Conservation (phyloP, 2,888 invertebrate genomes). For the Nemapogon koenigi region DNA sequence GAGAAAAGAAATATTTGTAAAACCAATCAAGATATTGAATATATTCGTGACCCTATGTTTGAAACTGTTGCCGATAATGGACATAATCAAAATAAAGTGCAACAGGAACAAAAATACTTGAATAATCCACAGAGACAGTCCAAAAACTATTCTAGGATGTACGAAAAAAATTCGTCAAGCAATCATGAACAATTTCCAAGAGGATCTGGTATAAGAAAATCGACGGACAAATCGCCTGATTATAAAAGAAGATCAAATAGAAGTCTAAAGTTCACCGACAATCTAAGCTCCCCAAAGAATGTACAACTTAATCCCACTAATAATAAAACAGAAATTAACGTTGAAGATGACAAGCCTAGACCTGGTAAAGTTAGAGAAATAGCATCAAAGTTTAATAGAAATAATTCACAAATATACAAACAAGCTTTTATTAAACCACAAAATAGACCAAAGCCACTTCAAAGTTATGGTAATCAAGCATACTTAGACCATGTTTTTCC, state of each 20-base stretch:
- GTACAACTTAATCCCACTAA: neutral
- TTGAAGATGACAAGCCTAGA: constrained; percentile 36
- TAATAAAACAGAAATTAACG: too few relatives aligned
- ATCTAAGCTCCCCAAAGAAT: neutral
- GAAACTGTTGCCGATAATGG: too few relatives aligned
- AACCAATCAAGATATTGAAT: constrained; percentile 49
- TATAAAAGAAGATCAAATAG: constrained; percentile 12
- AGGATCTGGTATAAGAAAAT: neutral
- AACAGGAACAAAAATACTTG: constrained; percentile 15
- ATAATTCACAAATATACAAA: constrained; percentile 28
- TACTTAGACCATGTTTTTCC: constrained; percentile 70
- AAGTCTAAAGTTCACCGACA: constrained; percentile 17
- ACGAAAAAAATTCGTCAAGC: constrained; percentile 38
- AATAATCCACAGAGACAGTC: constrained; percentile 31
- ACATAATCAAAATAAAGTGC: constrained; percentile 23
- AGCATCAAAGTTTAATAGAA: constrained; percentile 47
- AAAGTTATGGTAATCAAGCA: constrained; percentile 63
- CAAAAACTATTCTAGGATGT: constrained; percentile 32
- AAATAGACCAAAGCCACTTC: constrained; percentile 64
- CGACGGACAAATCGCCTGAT: constrained; percentile 7
- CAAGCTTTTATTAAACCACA: constrained; percentile 27
- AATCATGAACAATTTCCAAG: constrained; percentile 16
- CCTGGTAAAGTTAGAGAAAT: constrained; percentile 54
- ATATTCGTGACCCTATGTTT: constrained; percentile 45
- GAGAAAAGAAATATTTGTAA: constrained; percentile 32